These are phyloP conservation scores for Psilopogon haemacephalus DNA, from an alignment of 2,113 vertebrate genomes.

Conservation along the genomic window DNA sequence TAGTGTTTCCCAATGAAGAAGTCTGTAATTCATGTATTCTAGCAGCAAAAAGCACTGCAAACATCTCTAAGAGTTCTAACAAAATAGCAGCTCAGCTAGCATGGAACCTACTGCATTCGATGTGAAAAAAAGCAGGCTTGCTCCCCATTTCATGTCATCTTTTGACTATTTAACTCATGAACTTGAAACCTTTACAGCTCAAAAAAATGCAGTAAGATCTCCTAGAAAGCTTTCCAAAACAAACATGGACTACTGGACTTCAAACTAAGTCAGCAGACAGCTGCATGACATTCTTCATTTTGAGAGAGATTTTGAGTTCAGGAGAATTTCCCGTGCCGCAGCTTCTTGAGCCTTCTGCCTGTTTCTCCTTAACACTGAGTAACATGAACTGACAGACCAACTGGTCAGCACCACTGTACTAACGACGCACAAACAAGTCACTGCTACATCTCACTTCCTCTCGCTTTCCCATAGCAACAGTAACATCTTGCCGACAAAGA, in stretches of 20 bases:
- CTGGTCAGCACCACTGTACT: fast-evolving
- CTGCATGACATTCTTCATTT: neutral
- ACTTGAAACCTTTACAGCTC: neutral
- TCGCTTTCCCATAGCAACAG: neutral
- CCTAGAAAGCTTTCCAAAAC: neutral
- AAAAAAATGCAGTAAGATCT: neutral
- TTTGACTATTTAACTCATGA: neutral
- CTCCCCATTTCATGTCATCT: neutral
- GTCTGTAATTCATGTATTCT: neutral
- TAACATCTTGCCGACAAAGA: neutral
- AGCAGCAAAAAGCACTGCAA: neutral
- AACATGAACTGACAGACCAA: fast-evolving
- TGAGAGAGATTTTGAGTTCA: neutral
- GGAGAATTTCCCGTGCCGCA: neutral
- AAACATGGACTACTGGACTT: neutral
- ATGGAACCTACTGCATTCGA: fast-evolving
- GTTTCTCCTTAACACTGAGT: fast-evolving
- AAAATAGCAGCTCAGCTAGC: neutral
- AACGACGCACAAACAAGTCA: neutral
- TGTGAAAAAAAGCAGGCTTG: neutral
- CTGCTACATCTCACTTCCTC: neutral
- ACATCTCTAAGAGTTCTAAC: neutral
- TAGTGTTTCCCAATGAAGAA: slow-evolving; percentile 42
- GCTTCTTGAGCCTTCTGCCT: neutral
- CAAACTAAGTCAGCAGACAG: neutral